phyloP scores from a whole-genome alignment of 2,797 vertebrate species.

The Coilia nasus region DNA sequence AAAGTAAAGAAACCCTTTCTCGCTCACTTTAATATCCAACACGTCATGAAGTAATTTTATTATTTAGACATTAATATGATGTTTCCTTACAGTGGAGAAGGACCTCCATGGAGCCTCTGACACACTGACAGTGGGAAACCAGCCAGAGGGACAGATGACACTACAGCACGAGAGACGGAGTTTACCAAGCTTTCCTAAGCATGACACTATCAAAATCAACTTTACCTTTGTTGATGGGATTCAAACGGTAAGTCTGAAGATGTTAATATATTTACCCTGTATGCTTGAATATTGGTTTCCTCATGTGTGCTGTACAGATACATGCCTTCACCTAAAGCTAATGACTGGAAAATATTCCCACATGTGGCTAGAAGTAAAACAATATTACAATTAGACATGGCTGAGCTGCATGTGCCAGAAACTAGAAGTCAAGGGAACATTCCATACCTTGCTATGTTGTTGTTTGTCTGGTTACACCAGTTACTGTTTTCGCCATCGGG shows the following conservation, averaged over 20 bases:
- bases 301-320: background rate
- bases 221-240: constrained; percentile 66
- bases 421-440: background rate
- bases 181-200: constrained; percentile 59
- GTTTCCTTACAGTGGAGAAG: constrained; percentile 49
- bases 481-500: background rate
- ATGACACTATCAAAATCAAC: constrained; percentile 65
- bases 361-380: no score
- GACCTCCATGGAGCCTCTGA: constrained; percentile 15
- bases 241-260: constrained; percentile 61
- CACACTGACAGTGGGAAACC: constrained; percentile 35
- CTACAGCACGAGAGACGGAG: constrained; percentile 56
- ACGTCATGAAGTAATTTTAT: background rate
- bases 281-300: background rate
- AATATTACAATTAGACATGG: no score
- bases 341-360: no score
- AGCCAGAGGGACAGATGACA: constrained; percentile 68
- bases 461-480: constrained; percentile 31
- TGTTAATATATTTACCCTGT: background rate
- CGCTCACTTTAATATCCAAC: background rate
- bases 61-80: constrained; percentile 15
- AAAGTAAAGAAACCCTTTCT: constrained; percentile 55
- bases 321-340: no score
- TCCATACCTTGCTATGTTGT: constrained; percentile 16
- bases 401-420: background rate